These are phyloP conservation scores for Atrina japonica DNA, from an alignment of 2,888 invertebrate species.

Conservation along the genomic window DNA sequence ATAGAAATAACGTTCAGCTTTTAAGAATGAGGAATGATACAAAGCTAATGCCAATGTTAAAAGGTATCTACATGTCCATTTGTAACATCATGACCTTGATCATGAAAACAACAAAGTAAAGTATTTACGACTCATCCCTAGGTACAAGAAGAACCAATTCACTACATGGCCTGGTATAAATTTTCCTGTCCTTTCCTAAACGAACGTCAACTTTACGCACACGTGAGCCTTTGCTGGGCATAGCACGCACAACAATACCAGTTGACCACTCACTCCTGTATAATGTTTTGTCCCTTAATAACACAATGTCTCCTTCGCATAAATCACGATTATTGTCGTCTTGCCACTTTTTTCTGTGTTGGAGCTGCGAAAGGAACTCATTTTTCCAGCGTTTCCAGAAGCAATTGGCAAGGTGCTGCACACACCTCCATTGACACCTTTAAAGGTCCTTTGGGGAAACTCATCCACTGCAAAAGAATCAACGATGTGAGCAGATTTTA, in stretches of 20 bases:
- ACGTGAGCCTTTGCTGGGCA: not conserved
- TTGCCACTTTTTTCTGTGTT: constrained; percentile 35
- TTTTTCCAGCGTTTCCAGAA: constrained; percentile 41
- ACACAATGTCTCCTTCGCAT: constrained; percentile 20
- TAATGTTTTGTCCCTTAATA: constrained; percentile 11
- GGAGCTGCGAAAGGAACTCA: constrained; percentile 30
- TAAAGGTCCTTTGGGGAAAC: constrained; percentile 28
- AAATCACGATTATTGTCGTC: constrained; percentile 1
- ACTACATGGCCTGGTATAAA: not conserved
- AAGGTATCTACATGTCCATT: no score
- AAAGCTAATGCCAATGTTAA: no score
- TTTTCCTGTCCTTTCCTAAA: not conserved
- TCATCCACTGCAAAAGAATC: not conserved
- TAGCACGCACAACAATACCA: not conserved
- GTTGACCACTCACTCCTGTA: constrained; percentile 9
- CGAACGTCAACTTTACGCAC: constrained; percentile 22
- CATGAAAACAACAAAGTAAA: no score
- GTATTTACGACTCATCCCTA: no score
- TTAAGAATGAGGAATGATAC: no score
- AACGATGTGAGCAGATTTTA: constrained; percentile 13
- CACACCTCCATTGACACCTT: constrained; percentile 24
- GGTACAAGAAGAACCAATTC: not conserved
- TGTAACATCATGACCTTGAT: no score
- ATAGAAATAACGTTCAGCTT: no score
- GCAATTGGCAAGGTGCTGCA: constrained; percentile 31